These are phyloP conservation scores for Carabus problematicus DNA, from an alignment of 2,888 invertebrate species.

Conservation along the genomic window DNA sequence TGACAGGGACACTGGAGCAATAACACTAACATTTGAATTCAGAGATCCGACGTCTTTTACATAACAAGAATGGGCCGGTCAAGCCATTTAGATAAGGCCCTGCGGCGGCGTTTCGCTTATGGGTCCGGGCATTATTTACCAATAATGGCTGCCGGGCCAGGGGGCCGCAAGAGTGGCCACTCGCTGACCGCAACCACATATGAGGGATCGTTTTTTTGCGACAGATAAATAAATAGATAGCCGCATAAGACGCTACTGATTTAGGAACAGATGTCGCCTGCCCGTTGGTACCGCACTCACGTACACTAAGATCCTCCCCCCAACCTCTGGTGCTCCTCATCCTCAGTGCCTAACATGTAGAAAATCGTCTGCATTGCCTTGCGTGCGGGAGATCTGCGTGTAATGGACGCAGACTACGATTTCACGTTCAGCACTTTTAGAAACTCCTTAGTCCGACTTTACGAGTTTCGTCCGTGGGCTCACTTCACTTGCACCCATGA, in stretches of 20 bases:
- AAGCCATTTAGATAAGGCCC: conserved; percentile 55
- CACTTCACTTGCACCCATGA: neutral
- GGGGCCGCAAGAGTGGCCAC: neutral
- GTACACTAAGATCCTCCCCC: neutral
- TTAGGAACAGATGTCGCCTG: conserved; percentile 49
- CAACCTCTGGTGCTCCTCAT: neutral
- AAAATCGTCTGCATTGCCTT: too few species aligned
- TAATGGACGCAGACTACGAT: conserved; percentile 10
- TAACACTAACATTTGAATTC: conserved; percentile 58
- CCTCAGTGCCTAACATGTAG: too few species aligned
- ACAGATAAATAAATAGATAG: conserved; percentile 58
- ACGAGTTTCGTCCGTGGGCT: conserved; percentile 14
- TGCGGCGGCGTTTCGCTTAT: conserved; percentile 44
- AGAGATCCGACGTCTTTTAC: conserved; percentile 49
- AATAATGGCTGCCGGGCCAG: conserved; percentile 47
- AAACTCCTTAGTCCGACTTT: conserved; percentile 46
- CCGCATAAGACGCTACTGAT: conserved; percentile 31
- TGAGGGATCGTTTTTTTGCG: conserved; percentile 49
- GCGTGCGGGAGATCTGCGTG: neutral
- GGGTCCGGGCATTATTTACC: conserved; percentile 53
- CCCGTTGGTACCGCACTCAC: conserved; percentile 27
- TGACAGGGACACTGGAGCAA: conserved; percentile 56
- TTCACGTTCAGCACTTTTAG: conserved; percentile 47
- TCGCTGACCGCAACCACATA: conserved; percentile 7
- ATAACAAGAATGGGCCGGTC: conserved; percentile 54